phyloP scores from a whole-genome alignment of 2,888 invertebrate species.

The Zaprionus bogoriensis region DNA sequence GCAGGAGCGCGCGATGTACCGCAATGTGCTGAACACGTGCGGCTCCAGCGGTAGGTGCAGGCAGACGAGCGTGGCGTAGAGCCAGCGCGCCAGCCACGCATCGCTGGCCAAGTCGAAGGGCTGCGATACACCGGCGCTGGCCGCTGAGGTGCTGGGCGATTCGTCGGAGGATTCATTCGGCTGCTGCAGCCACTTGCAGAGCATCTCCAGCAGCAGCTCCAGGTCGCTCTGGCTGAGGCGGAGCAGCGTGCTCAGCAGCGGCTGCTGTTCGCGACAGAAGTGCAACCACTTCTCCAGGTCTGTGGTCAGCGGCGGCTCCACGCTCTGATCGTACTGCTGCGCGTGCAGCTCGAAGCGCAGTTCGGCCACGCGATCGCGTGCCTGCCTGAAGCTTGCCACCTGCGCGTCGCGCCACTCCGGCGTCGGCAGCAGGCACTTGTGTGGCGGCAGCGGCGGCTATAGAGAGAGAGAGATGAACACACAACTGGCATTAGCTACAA shows the following conservation, averaged over 20 bases:
- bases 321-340: conserved; percentile 44
- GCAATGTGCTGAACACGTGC: conserved; percentile 78
- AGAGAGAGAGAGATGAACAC: too few relatives aligned
- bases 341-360: conserved; percentile 54
- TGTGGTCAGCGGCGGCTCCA: conserved; percentile 64
- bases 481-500: too few relatives aligned
- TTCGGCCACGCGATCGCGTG: conserved; percentile 57
- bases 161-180: neutral
- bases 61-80: conserved; percentile 80
- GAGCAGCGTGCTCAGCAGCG: conserved; percentile 77
- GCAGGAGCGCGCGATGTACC: conserved; percentile 80
- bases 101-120: conserved; percentile 65
- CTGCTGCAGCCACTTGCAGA: conserved; percentile 74
- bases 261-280: conserved; percentile 76
- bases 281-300: conserved; percentile 70
- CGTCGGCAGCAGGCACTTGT: conserved; percentile 75
- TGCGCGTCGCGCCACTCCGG: conserved; percentile 80
- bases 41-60: conserved; percentile 81
- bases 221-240: conserved; percentile 78
- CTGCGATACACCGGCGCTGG: too few relatives aligned
- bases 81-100: conserved; percentile 81
- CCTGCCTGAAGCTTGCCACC: conserved; percentile 68
- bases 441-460: conserved; percentile 43
- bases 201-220: conserved; percentile 78
- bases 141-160: conserved; percentile 25